Evolutionary conservation across 2,888 invertebrate species (phyloP), one percentile per base, ranked within the genome.

Genomic region (Lathronympha strigana): DNA sequence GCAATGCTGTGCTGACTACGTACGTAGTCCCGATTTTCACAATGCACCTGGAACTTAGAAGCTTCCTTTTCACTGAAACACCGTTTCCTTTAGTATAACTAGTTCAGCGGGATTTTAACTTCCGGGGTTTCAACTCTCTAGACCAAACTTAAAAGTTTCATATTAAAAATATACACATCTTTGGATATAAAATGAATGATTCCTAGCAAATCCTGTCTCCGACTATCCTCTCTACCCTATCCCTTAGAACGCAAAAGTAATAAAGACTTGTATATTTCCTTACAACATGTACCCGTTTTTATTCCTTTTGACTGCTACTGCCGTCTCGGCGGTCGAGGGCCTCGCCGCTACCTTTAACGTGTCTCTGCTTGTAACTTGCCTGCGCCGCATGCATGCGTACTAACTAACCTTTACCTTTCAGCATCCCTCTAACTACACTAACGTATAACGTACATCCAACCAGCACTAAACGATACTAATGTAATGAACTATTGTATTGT

Each of bases 371-470:
- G 73, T 82, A 84, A 84, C 83, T 86, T 73, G 90, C 88, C 89
- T 86, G 85, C 79, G 86, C 79, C 74, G 90, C 90, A 90, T 88
- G 91, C 90, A 89, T 90, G 90, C 84, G 79, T 89, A 88, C 82
- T 83, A 71, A 91, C 86, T 91, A 92, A 91, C 88, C 83, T 87
- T 88, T 87, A 88, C 84, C 86, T 86, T 92, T 91, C 91, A 92
- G 91, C 90, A 87, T 88, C 84, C 83, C 83, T 81, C 83, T 88
- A 90, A 90, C 86, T 82, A 84, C 83, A 88, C 84, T 84, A 87
- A 83, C 76, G 76, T 76, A 66, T 72, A 74, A 70, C n/a, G 55
- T 66, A 73, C 75, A 70, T 72, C 72, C 72, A 70, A 74, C 67
- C 72, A 75, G 73, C 76, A 82, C 77, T 75, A 63, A 76, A 72